A percentile compares a stretch with the other conserved stretches of the same genome.
Evolutionary conservation across 2,888 invertebrate species (phyloP).

Genomic region (Prosopocoilus inquinatus): DNA sequence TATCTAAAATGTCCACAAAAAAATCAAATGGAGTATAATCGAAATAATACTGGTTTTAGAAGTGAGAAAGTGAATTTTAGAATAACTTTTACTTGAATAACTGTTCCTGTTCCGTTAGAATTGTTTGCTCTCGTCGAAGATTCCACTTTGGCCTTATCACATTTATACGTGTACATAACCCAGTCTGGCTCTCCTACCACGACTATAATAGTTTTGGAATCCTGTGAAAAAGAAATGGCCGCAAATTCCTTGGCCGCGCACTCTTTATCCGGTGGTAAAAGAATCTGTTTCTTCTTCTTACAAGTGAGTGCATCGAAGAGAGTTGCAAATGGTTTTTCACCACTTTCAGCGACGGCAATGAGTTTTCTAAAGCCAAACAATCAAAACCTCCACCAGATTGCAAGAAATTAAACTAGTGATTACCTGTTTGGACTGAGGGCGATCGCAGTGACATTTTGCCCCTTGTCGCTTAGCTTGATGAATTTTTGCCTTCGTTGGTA

Average conservation of each 20-base stretch:
- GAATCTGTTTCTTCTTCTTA: conserved; percentile 68
- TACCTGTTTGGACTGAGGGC: conserved; percentile 68
- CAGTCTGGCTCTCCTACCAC: conserved; percentile 83
- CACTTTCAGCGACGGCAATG: conserved; percentile 63
- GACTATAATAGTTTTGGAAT: conserved; percentile 76
- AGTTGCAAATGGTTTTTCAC: conserved; percentile 64
- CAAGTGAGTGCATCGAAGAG: conserved; percentile 71
- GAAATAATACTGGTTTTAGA: neutral
- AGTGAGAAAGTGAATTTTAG: neutral
- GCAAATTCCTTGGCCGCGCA: conserved; percentile 63
- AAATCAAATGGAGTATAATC: neutral
- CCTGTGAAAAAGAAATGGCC: conserved; percentile 74
- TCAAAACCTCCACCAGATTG: neutral
- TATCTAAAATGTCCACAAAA: too few species aligned
- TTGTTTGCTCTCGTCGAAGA: conserved; percentile 71
- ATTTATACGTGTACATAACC: conserved; percentile 75
- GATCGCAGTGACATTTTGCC: conserved; percentile 62
- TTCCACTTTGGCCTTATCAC: conserved; percentile 80
- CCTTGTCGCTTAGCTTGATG: conserved; percentile 66
- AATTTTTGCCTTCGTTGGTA: conserved; percentile 70
- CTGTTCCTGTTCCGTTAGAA: conserved; percentile 65
- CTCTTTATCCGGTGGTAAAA: conserved; percentile 45
- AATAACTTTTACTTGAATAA: conserved; percentile 54
- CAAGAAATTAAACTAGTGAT: too few species aligned
- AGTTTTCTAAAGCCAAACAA: conserved; percentile 57